Evolutionary conservation across 2,113 vertebrate genomes (phyloP), one percentile per base, ranked within the genome.

Genomic region (Callipepla squamata): DNA sequence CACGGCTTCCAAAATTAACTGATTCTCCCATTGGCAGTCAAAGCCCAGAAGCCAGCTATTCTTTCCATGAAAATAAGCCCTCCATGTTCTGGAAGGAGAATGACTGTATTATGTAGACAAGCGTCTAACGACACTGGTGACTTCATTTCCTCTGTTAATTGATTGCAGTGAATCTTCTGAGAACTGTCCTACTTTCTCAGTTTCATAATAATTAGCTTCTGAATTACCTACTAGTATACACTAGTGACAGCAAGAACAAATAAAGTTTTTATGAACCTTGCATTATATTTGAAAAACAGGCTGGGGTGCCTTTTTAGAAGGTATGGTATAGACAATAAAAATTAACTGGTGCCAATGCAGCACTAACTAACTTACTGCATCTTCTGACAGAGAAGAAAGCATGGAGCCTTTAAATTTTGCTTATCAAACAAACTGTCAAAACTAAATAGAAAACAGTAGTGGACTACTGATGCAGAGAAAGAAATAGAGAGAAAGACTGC

Each of bases 141-240:
- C 67, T 94, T 82, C 72, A 55, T 55, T 90, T 87, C 90, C 82
- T 77, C 51, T 96, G 94, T 34, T 88, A 91, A 95, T 85, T 89
- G 93, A 85, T 81, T 91, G 89, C 45, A 80, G 63, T 93, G 92
- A 87, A 55, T 95, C 93, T 90, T 94, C 55, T 73, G 87, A 93
- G 90, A 53, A 73, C 85, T 91, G 80, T 53, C 79, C 87, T 88
- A 95, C 82, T 93, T 95, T 83, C 68, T 87, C 22, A 32, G 63
- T 77, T 95, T 89, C 87, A 91, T 74, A 89, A 87, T 66, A 92
- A 94, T 87, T 94, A 87, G 45, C 61, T 89, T 57, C 79, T 91
- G 36, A 40, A 45, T 74, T 87, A 62, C 63, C 72, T 90, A 67
- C 63, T 73, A 77, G n/a, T 74, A 66, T 82, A 93, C 79, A 74